Conservation (phyloP, 2,888 invertebrate genomes). For the Eurytoma californica region DNA sequence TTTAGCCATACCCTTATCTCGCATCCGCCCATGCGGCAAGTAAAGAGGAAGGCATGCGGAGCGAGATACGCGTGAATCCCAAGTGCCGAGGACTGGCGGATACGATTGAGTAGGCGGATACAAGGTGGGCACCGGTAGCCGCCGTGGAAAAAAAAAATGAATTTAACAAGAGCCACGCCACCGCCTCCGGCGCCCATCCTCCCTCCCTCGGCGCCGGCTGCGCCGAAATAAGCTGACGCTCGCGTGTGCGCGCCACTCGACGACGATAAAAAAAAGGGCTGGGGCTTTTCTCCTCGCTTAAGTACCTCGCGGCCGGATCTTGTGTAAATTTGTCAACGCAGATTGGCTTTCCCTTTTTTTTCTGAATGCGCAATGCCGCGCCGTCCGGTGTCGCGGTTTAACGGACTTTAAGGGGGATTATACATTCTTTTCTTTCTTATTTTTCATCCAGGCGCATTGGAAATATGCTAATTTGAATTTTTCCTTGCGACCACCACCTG, state of each 20-base stretch:
- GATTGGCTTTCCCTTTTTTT: conserved; percentile 31
- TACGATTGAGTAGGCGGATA: conserved; percentile 14
- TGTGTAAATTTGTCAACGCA: conserved; percentile 41
- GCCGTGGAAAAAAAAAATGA: conserved; percentile 25
- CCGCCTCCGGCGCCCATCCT: neutral
- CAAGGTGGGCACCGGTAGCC: neutral
- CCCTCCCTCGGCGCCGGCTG: neutral
- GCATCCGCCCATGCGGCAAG: neutral
- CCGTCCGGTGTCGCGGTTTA: too few species aligned
- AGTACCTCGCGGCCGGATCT: conserved; percentile 17
- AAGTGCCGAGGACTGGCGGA: conserved; percentile 14
- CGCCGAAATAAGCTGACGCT: conserved; percentile 29
- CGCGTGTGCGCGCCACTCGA: neutral
- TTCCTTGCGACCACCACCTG: too few species aligned
- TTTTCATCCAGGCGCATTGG: too few species aligned
- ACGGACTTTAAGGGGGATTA: too few species aligned
- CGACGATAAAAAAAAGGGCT: conserved; percentile 9
- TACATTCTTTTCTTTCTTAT: too few species aligned
- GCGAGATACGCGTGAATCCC: neutral
- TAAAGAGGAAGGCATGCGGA: neutral
- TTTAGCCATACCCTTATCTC: neutral
- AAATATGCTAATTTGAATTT: too few species aligned
- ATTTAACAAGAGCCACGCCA: conserved; percentile 24
- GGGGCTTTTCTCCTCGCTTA: conserved; percentile 3
- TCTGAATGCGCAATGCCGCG: too few species aligned